A percentile compares a stretch with the other conserved stretches of the same genome.
These are phyloP conservation scores for Monarcha castaneiventris DNA, from an alignment of 2,113 vertebrate genomes.

Conservation along the genomic window DNA sequence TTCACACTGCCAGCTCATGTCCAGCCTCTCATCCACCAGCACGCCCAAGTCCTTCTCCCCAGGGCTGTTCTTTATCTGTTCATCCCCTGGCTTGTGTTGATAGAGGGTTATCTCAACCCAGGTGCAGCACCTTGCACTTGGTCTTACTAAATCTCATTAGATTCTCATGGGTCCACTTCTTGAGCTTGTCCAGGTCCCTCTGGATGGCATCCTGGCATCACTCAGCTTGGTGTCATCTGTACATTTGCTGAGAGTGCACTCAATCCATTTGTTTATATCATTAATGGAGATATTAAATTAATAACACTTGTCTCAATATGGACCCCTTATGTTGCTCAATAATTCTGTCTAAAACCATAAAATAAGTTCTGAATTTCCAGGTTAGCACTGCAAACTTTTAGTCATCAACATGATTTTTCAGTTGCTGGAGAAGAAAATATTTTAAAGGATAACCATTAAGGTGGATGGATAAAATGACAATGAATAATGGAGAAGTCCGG, in stretches of 20 bases:
- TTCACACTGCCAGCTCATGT: neutral
- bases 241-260: neutral
- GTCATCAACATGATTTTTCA: neutral
- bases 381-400: neutral
- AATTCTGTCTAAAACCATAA: neutral
- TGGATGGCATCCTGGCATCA: neutral
- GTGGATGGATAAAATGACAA: neutral
- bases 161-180: neutral
- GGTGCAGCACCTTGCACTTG: neutral
- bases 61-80: accelerated
- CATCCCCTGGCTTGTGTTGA: too few relatives aligned
- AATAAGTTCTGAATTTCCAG: neutral
- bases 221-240: neutral
- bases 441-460: neutral
- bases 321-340: neutral
- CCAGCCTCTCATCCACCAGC: neutral
- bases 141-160: neutral
- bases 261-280: neutral
- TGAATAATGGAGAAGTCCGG: neutral
- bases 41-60: neutral
- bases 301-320: neutral
- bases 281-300: neutral
- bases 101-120: neutral
- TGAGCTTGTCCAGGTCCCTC: neutral
- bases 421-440: neutral